Base-by-base conservation (phyloP, 2,888 invertebrate species). In the Diloba caeruleocephala region DNA sequence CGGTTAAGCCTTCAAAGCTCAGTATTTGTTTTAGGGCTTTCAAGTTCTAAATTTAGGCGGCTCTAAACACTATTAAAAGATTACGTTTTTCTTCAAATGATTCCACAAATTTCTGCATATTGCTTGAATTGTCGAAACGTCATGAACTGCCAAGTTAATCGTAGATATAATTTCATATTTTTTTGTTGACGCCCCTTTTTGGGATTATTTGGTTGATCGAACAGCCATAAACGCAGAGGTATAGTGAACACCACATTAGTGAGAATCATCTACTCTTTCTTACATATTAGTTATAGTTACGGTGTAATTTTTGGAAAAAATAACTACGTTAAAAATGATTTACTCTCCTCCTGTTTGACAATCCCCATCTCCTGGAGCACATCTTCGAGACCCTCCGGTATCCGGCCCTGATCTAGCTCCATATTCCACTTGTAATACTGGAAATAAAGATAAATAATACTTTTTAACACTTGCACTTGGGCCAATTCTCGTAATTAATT, bases 391-490 rank as follows among this genome's bases (percentile, higher is more conserved):
- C 96, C 97, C 66, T 97, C 97, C 2, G 98, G 97, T 71, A 97
- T 94, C 58, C 94, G 94, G 31, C 97, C 98, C 77, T 97, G 96
- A 78, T 97, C 97, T 66, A 98, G 86, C 74, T 97, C 97, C 77
- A 94, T 94, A 69, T 96, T 96, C 97, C 97, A 97, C 81, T 95
- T 94, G 79, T 96, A 96, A 87, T 96, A 97, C 97, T 97, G 92
- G 34, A 95, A 71, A 15, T 17, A 28, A 32, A 44, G 9, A 56
- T 7, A 19, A 0, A 32, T 9, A 2, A 5, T 13, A 1, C 19
- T 3, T 39, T 31, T 54, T 45, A 45, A 7, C 3, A 17, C 4
- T 15, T 29, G 25, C 2, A 19, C 5, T 17, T 17, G 5, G 17
- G 5, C 17, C 2, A 17, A 17, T 17, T 17, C 5, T 17, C 3